Conservation (phyloP, 2,113 vertebrate species). For the Corydoras sp. region DNA sequence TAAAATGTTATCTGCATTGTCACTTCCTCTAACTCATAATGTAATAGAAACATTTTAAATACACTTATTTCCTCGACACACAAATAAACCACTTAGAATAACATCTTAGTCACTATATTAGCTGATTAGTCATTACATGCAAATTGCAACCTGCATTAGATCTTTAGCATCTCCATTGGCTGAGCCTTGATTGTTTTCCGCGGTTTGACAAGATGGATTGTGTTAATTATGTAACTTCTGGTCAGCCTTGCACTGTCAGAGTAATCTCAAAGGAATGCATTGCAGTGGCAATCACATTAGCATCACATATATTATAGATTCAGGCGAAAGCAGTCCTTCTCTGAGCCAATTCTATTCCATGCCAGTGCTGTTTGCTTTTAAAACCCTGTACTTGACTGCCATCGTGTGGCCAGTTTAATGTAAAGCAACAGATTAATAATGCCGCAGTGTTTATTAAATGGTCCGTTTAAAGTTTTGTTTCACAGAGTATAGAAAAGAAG, state of each 20-base stretch:
- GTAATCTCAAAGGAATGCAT: slow-evolving; percentile 47
- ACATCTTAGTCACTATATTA: neutral
- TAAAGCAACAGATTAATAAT: neutral
- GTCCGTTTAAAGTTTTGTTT: neutral
- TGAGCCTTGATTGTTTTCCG: slow-evolving; percentile 14
- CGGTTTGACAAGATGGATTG: slow-evolving; percentile 17
- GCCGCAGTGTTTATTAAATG: neutral
- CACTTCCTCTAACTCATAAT: no score
- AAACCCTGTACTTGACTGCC: slow-evolving; percentile 52
- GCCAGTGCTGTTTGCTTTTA: neutral
- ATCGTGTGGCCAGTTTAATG: slow-evolving; percentile 50
- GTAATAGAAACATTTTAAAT: no score
- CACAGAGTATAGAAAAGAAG: neutral
- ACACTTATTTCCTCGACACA: neutral
- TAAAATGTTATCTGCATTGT: no score
- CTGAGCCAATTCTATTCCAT: neutral
- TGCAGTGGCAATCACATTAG: slow-evolving; percentile 48
- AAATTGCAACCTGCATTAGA: slow-evolving; percentile 2
- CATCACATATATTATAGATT: slow-evolving; percentile 60
- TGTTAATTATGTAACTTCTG: slow-evolving; percentile 31
- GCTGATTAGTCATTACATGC: slow-evolving; percentile 1
- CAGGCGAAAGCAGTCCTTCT: slow-evolving; percentile 39
- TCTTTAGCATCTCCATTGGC: slow-evolving; percentile 8
- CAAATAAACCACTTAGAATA: neutral
- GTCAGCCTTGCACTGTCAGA: slow-evolving; percentile 51